These are phyloP conservation scores for Hydroisotoma schaefferi DNA, from an alignment of 2,888 invertebrate genomes.

Conservation along the genomic window DNA sequence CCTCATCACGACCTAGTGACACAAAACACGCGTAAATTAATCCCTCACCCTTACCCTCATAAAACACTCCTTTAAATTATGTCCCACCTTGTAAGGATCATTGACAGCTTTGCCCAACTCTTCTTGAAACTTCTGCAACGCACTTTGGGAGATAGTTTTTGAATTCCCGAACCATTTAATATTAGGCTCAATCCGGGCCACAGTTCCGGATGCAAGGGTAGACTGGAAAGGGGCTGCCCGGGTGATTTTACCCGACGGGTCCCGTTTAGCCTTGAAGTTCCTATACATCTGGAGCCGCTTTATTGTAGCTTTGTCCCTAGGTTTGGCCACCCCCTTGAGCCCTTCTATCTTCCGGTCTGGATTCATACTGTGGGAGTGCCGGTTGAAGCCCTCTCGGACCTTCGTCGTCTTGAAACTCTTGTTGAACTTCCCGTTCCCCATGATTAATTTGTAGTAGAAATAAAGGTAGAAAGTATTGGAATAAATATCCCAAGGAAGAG, in stretches of 20 bases:
- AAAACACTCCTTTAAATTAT: neutral
- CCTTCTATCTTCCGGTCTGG: constrained; percentile 70
- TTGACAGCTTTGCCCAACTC: constrained; percentile 91
- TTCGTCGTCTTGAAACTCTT: constrained; percentile 19
- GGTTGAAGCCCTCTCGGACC: constrained; percentile 42
- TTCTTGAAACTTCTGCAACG: constrained; percentile 83
- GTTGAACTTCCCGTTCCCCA: too few species aligned
- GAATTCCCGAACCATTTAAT: constrained; percentile 99
- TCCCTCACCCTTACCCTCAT: neutral
- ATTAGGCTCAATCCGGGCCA: constrained; percentile 93
- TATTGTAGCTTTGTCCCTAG: constrained; percentile 87
- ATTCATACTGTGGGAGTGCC: constrained; percentile 45
- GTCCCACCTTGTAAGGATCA: constrained; percentile 78
- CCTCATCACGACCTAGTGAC: constrained; percentile 78
- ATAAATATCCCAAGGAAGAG: too few species aligned
- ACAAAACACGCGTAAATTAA: neutral
- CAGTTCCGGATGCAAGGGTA: constrained; percentile 78
- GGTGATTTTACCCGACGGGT: constrained; percentile 79
- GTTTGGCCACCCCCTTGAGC: constrained; percentile 78
- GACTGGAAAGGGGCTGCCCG: constrained; percentile 95
- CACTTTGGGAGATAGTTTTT: constrained; percentile 87
- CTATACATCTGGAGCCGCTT: constrained; percentile 97
- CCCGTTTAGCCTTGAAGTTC: constrained; percentile 91
- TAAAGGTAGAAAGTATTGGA: too few species aligned
- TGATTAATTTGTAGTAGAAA: too few species aligned